Evolutionary conservation across 2,888 invertebrate species (phyloP).

Genomic region (Minunthozetes semirufus): DNA sequence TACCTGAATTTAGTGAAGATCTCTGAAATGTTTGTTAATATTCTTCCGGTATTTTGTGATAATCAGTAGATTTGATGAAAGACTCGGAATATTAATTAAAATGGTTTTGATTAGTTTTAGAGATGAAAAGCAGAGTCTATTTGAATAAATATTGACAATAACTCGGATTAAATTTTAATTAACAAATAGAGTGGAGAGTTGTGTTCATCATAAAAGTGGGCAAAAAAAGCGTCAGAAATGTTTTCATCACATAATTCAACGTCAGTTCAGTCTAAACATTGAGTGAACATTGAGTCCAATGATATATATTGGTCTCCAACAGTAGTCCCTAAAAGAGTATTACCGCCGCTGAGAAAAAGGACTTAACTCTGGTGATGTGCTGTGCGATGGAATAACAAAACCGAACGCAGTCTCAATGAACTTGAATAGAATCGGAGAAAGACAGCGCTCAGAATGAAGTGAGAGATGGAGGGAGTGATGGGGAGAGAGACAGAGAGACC

Average conservation of each 20-base stretch:
- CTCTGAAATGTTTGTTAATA: not conserved
- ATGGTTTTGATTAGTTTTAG: not conserved
- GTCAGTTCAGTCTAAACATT: not conserved
- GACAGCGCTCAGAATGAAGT: not conserved
- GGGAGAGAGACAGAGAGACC: not conserved
- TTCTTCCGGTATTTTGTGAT: no score
- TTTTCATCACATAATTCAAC: constrained; percentile 2
- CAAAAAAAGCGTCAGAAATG: not conserved
- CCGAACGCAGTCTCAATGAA: constrained; percentile 13
- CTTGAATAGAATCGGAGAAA: constrained; percentile 5
- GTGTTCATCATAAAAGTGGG: not conserved
- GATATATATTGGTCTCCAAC: not conserved
- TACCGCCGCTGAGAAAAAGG: not conserved
- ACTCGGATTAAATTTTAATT: not conserved
- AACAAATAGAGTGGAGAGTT: not conserved
- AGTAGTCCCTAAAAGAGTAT: not conserved
- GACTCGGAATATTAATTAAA: not conserved
- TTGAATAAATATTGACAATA: not conserved
- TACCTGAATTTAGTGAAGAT: not conserved
- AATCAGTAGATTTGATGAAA: not conserved
- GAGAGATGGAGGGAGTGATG: not conserved
- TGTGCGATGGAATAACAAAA: not conserved
- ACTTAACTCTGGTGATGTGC: not conserved
- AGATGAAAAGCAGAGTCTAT: not conserved
- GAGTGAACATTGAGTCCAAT: constrained; percentile 1